Conservation (phyloP, 2,797 vertebrate species). For the Nasua narica region DNA sequence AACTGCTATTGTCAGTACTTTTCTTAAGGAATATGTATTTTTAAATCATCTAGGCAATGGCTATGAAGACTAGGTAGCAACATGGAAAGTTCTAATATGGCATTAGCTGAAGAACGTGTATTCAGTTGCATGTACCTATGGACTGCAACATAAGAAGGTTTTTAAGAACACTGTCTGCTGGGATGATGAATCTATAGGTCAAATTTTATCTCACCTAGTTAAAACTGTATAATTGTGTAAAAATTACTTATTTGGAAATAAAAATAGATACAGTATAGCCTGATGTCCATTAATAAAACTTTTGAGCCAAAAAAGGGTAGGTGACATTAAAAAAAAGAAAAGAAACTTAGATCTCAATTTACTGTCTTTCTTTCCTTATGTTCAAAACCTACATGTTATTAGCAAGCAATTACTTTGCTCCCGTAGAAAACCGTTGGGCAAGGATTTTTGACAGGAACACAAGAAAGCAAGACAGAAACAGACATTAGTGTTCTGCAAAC, state of each 20-base stretch:
- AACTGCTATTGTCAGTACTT: background rate
- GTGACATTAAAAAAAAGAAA: background rate
- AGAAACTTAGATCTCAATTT: background rate
- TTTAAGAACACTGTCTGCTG: conserved; percentile 2
- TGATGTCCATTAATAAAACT: background rate
- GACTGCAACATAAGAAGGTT: background rate
- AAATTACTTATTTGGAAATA: background rate
- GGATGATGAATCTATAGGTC: background rate
- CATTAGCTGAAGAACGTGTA: background rate
- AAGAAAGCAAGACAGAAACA: background rate
- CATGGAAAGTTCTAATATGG: background rate
- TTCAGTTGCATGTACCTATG: background rate
- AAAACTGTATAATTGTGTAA: background rate
- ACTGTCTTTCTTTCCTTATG: background rate
- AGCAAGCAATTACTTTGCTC: background rate
- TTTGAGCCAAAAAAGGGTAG: background rate
- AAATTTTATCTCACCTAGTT: conserved; percentile 34
- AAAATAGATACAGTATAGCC: background rate
- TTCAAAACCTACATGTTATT: conserved; percentile 12
- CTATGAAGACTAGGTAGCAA: background rate
- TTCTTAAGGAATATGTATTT: background rate
- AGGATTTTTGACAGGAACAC: background rate
- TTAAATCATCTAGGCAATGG: background rate
- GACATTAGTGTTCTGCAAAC: background rate
- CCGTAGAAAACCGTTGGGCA: background rate